These are phyloP conservation scores for Ladona fulva DNA, from an alignment of 1,140 invertebrate genomes.

Conservation along the genomic window DNA sequence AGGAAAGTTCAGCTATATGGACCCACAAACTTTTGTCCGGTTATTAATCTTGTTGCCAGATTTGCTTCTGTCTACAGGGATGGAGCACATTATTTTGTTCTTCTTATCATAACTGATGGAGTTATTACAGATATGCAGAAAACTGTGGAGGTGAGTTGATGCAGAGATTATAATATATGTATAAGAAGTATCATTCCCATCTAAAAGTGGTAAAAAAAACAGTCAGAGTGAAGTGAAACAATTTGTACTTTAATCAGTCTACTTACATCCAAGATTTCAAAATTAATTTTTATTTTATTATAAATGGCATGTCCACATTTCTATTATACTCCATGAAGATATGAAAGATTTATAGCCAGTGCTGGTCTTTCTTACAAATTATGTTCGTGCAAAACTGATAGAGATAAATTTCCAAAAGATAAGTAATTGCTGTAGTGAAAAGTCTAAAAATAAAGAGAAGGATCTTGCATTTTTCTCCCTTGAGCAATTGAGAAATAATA, in stretches of 20 bases:
- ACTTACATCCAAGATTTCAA: neutral
- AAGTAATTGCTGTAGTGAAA: too few relatives aligned
- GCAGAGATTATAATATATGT: neutral
- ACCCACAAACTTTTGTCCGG: constrained; percentile 57
- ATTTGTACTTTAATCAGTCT: neutral
- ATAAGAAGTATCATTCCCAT: neutral
- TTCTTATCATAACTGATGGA: constrained; percentile 59
- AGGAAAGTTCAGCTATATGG: constrained; percentile 49
- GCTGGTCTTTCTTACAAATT: neutral
- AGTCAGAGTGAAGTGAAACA: neutral
- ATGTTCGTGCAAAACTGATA: neutral
- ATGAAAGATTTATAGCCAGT: neutral
- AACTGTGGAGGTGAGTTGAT: constrained; percentile 42
- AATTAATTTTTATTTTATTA: neutral
- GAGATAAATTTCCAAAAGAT: too few relatives aligned
- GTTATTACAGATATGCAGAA: constrained; percentile 56
- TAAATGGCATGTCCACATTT: neutral
- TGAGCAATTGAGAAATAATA: too few relatives aligned
- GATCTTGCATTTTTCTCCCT: too few relatives aligned
- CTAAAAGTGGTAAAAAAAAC: neutral
- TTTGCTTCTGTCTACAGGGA: constrained; percentile 37
- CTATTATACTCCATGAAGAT: neutral
- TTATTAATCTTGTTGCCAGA: constrained; percentile 47
- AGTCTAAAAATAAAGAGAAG: too few relatives aligned
- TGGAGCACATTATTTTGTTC: constrained; percentile 50